A percentile compares a stretch with the other conserved stretches of the same genome.
These are phyloP conservation scores for Xenopus tropicalis DNA, from an alignment of 2,113 vertebrate species.

Conservation along the genomic window UCB_Xtro_10.0 CM004448.2:12842001-12842500, in stretches of 20 bases:
- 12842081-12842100: slow-evolving; percentile 56
- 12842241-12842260: slow-evolving; percentile 50
- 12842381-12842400: slow-evolving; percentile 52
- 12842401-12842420: slow-evolving; percentile 50
- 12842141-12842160: slow-evolving; percentile 62
- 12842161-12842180: slow-evolving; percentile 1
- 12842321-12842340: slow-evolving; percentile 23
- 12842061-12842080: slow-evolving; percentile 51
- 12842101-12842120: slow-evolving; percentile 58
- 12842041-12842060: slow-evolving; percentile 56
- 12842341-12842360: slow-evolving; percentile 14
- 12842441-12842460: slow-evolving; percentile 50
- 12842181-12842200: slow-evolving; percentile 14
- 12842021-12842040: slow-evolving; percentile 67
- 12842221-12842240: slow-evolving; percentile 55
- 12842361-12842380: slow-evolving; percentile 47
- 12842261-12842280: slow-evolving; percentile 61
- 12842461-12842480: slow-evolving; percentile 66
- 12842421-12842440: slow-evolving; percentile 42
- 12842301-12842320: slow-evolving; percentile 49
- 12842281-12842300: slow-evolving; percentile 58
- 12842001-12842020: slow-evolving; percentile 82
- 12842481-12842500: too few relatives aligned
- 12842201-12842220: slow-evolving; percentile 35
- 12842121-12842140: slow-evolving; percentile 80